These are phyloP conservation scores for Lithophane semibrunnea DNA, from an alignment of 2,888 invertebrate species.

Conservation along the genomic window DNA sequence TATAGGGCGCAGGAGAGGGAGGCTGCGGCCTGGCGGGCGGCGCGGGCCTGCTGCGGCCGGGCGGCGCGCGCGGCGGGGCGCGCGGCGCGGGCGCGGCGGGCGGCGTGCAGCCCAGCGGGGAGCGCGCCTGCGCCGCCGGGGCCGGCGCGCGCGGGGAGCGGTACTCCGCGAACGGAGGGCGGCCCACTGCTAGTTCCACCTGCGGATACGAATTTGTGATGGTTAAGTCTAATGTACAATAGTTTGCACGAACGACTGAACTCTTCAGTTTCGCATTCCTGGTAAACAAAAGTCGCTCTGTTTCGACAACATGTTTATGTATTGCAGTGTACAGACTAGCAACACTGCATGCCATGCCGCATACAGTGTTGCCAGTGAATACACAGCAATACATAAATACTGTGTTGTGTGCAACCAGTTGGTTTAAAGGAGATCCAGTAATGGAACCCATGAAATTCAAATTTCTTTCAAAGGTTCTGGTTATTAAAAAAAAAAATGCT, in stretches of 20 bases:
- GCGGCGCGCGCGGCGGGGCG: slow-evolving; percentile 27
- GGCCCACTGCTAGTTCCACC: slow-evolving; percentile 86
- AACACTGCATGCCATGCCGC: too few species aligned
- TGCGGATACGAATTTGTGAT: slow-evolving; percentile 44
- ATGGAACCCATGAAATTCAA: too few species aligned
- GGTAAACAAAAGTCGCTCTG: too few species aligned
- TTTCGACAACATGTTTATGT: too few species aligned
- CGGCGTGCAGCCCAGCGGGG: slow-evolving; percentile 69
- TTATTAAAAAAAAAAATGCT: too few species aligned
- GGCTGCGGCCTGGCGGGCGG: slow-evolving; percentile 60
- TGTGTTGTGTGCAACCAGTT: too few species aligned
- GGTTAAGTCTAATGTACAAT: not conserved
- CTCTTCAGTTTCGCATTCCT: not conserved
- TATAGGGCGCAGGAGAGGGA: slow-evolving; percentile 52
- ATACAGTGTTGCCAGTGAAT: too few species aligned
- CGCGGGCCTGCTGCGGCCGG: slow-evolving; percentile 57
- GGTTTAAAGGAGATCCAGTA: too few species aligned
- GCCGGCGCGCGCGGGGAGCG: slow-evolving; percentile 74
- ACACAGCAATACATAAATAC: too few species aligned
- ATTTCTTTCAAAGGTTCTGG: too few species aligned
- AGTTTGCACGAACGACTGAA: not conserved
- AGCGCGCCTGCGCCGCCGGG: slow-evolving; percentile 67
- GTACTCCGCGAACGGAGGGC: slow-evolving; percentile 83
- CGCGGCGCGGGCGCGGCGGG: slow-evolving; percentile 60
- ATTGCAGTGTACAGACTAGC: too few species aligned